phyloP scores from a whole-genome alignment of 2,888 invertebrate species.

The Bugula neritina region DNA sequence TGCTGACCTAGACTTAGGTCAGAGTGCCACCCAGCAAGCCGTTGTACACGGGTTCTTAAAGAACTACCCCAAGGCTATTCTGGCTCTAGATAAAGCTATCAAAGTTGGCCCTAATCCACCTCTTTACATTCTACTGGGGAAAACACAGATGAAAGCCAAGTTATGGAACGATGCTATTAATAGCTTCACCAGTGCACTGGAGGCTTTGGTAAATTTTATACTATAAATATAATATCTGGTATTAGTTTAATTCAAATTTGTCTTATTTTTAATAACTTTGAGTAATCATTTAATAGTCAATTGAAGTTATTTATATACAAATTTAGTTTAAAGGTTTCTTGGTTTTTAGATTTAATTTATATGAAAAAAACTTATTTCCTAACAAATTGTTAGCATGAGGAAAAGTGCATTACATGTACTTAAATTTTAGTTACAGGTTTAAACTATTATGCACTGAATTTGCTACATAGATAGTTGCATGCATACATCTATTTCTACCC shows the following conservation, averaged over 20 bases:
- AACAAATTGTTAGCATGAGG: no score
- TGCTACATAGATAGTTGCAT: no score
- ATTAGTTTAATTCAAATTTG: no score
- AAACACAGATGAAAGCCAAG: slow-evolving; percentile 52
- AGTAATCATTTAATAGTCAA: neutral
- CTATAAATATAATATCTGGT: no score
- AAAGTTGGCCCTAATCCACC: slow-evolving; percentile 39
- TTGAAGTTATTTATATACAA: no score
- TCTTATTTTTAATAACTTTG: neutral
- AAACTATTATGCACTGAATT: no score
- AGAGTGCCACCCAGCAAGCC: slow-evolving; percentile 49
- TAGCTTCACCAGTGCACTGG: slow-evolving; percentile 48
- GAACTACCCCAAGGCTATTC: slow-evolving; percentile 52
- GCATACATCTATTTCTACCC: no score
- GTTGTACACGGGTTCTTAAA: slow-evolving; percentile 53
- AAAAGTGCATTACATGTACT: no score
- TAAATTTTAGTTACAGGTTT: no score
- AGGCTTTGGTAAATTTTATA: slow-evolving; percentile 42
- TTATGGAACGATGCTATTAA: slow-evolving; percentile 45
- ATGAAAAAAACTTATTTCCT: no score
- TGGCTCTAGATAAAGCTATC: slow-evolving; percentile 43
- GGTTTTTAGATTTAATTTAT: no score
- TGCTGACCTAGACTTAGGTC: slow-evolving; percentile 40
- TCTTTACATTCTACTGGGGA: slow-evolving; percentile 49
- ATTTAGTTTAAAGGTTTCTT: no score